Base-by-base conservation (phyloP, 2,797 vertebrate genomes). In the Petrocephalus sullivani region DNA sequence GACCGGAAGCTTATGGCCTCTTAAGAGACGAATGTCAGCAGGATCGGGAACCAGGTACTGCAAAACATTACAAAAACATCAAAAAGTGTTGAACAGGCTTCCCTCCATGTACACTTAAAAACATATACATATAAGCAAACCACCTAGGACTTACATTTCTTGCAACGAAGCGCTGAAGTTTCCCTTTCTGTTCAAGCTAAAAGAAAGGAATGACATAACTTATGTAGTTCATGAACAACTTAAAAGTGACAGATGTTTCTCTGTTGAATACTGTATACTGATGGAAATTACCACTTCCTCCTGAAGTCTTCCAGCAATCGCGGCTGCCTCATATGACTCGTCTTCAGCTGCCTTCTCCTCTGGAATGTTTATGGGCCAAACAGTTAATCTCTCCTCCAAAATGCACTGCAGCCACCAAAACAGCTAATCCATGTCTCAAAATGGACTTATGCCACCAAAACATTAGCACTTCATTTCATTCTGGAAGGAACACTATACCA, bases 101-200 rank as follows among this genome's bases (percentile, higher is more conserved):
- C 19, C 49, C 81, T 16, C 10, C 4, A 53, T 14, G 23, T 23
- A 85, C 53, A 33, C 28, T 19, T 19, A 54, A 41, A 23, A 84
- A 54, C 4, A 54, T 14, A 53, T 21, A 84, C 10, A 28, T 84
- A 49, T 5, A 84, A 84, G 51, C 46, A 84, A 54, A 54, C 9
- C 4, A 21, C 8, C 10, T 8, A 60, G 14, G 4, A 94, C 97
- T 96, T 93, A 99, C 98, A 85, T 97, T 97, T 93, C 97, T 96
- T 89, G 98, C 97, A 53, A 99, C 94, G 0, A 93, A 92, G 88
- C 97, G 96, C 93, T 98, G 97, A 54, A 99, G 95, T 89, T 94
- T 97, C 90, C 98, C 98, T 92, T 95, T 97, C 92, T 98, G 98
- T 92, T 99, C 98, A 9, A 99, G 94, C 98, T 99, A 91, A 33